These are phyloP conservation scores for Cyclargus thomasi DNA, from an alignment of 1,140 invertebrate species.

Conservation along the genomic window DNA sequence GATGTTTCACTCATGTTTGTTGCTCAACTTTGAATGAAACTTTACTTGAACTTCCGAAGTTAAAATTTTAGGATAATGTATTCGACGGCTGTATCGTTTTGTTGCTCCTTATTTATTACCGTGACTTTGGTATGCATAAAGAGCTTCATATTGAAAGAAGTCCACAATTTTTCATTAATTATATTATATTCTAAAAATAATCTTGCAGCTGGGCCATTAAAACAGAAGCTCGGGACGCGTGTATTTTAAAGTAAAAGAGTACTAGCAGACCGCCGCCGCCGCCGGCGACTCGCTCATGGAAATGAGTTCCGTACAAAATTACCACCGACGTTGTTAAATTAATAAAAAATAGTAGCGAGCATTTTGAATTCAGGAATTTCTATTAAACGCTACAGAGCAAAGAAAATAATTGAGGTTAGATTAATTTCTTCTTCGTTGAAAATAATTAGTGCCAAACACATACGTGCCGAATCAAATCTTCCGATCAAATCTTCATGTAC, in stretches of 20 bases:
- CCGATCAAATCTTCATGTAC: no score
- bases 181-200: not conserved
- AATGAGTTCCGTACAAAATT: not conserved
- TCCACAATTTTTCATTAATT: not conserved
- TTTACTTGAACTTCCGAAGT: no score
- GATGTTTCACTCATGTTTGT: no score
- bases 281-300: not conserved
- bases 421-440: no score
- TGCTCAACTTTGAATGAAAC: no score
- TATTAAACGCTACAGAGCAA: no score
- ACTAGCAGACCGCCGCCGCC: not conserved
- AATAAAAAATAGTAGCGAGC: not conserved
- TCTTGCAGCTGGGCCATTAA: not conserved
- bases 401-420: no score
- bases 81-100: not conserved
- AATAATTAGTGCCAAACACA: no score
- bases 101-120: no score
- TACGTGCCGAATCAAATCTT: no score
- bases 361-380: not conserved
- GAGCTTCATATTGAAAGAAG: not conserved
- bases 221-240: not conserved
- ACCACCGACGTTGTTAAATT: not conserved
- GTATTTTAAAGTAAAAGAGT: not conserved
- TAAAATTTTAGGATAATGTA: no score
- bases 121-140: not conserved